Percentiles rank a stretch among this genome's conserved stretches.
Evolutionary conservation across 2,888 invertebrate genomes (phyloP).

Genomic region (Tetramorium bicarinatum): DNA sequence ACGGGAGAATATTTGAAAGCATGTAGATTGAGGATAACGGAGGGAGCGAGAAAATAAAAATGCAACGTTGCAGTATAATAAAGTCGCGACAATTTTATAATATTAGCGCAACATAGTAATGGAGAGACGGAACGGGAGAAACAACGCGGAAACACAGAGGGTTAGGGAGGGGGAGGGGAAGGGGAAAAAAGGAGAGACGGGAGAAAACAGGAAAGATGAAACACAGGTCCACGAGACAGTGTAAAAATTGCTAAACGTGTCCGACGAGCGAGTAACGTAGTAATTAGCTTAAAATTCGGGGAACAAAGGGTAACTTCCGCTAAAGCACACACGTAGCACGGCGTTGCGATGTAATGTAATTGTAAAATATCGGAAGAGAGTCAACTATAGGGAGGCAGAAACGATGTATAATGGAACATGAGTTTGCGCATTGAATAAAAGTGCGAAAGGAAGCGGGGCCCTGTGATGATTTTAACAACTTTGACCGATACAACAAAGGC

Average conservation of each 20-base stretch:
- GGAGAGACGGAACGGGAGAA: slow-evolving; percentile 31
- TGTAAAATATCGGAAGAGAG: slow-evolving; percentile 20
- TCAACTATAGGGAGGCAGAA: background rate
- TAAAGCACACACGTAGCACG: background rate
- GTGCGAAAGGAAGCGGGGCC: background rate
- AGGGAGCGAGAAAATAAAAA: slow-evolving; percentile 23
- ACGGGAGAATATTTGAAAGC: slow-evolving; percentile 22
- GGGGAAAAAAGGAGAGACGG: background rate
- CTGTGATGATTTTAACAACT: background rate
- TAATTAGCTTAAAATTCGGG: slow-evolving; percentile 40
- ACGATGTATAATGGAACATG: background rate
- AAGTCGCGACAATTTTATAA: slow-evolving; percentile 59
- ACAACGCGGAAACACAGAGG: background rate
- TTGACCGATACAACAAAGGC: background rate
- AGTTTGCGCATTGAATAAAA: slow-evolving; percentile 7
- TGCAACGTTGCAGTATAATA: slow-evolving; percentile 36
- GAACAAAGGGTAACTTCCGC: slow-evolving; percentile 7
- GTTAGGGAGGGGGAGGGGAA: no score
- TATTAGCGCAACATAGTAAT: slow-evolving; percentile 59
- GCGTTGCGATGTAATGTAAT: background rate
- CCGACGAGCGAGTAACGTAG: slow-evolving; percentile 20
- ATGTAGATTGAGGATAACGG: slow-evolving; percentile 30
- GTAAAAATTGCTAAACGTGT: slow-evolving; percentile 36
- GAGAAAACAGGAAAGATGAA: slow-evolving; percentile 33
- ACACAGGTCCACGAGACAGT: slow-evolving; percentile 24